Evolutionary conservation across 2,888 invertebrate genomes (phyloP), one percentile per base, ranked within the genome.

Genomic region (Chymomyza procnemis): DNA sequence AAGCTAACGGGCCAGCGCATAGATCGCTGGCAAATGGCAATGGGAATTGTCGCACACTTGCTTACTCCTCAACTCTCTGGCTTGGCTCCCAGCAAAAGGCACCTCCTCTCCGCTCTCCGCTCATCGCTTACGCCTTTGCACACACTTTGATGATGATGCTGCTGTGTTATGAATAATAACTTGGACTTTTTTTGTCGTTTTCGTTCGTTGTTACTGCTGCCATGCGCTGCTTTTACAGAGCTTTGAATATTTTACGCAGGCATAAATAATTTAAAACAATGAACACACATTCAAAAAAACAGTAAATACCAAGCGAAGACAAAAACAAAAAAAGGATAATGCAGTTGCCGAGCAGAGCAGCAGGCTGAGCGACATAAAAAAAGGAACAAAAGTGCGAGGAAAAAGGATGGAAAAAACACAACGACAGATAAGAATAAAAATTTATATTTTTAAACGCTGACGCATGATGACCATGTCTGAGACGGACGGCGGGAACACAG

Each of bases 151-250:
- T 85, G 85, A 85, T 85, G 79, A 83, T 85, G 85, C 87, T 85
- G 79, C 80, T 87, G 87, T 80, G 88, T 88, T 88, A 88, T 90
- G 90, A 89, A 90, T 89, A 89, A 88, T 88, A 89, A 89, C 90
- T 85, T 79, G 78, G 78, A 80, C 81, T 71, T 78, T 68, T 78
- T 76, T 81, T 67, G 34, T 41, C 56, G 16, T 22, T 9, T n/a
- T n/a, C n/a, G n/a, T n/a, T n/a, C n/a, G n/a, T n/a, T 47, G 21
- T 47, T 22, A 18, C 50, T 61, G 14, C 52, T 22, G 63, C n/a
- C 21, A 16, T 62, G 54, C 41, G 14, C 26, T 41, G 47, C 46
- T 64, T 69, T 64, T 70, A 78, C 71, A 54, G 65, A 71, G 82
- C 85, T 86, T 85, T 86, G 83, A 85, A 88, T 86, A 85, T 87